These are phyloP conservation scores for Pangasius larnaudii DNA, from an alignment of 2,797 vertebrate species.

Conservation along the genomic window DNA sequence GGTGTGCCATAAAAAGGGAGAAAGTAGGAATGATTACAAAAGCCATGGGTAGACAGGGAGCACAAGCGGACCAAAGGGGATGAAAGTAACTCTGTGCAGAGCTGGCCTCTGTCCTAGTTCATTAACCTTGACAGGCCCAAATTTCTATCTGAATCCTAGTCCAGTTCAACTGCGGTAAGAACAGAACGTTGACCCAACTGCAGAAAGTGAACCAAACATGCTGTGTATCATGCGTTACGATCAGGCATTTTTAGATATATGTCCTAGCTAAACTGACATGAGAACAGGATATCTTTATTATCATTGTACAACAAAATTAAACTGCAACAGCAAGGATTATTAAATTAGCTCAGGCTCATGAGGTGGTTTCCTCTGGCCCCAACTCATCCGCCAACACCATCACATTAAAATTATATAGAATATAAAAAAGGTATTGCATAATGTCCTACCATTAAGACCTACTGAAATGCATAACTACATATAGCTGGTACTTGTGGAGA, in stretches of 20 bases:
- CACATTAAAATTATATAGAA: background rate
- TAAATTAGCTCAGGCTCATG: background rate
- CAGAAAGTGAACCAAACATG: background rate
- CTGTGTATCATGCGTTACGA: background rate
- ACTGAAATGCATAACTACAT: background rate
- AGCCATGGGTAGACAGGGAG: background rate
- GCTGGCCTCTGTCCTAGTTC: background rate
- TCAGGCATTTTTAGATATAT: background rate
- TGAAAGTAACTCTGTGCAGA: background rate
- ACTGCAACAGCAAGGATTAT: background rate
- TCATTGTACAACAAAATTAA: background rate
- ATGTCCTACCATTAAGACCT: background rate
- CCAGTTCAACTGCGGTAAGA: background rate
- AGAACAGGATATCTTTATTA: background rate
- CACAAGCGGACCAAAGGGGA: background rate
- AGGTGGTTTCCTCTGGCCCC: background rate
- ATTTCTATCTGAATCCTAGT: background rate
- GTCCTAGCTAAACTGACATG: background rate
- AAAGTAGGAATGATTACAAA: constrained; percentile 1
- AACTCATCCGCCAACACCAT: background rate
- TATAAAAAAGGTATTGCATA: background rate
- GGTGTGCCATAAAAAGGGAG: background rate
- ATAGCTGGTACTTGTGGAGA: background rate
- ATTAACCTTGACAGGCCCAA: background rate
- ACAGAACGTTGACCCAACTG: background rate